A percentile compares a stretch with the other conserved stretches of the same genome.
Evolutionary conservation across 1,140 invertebrate genomes (phyloP).

Genomic region (Helicorthomorpha holstii): DNA sequence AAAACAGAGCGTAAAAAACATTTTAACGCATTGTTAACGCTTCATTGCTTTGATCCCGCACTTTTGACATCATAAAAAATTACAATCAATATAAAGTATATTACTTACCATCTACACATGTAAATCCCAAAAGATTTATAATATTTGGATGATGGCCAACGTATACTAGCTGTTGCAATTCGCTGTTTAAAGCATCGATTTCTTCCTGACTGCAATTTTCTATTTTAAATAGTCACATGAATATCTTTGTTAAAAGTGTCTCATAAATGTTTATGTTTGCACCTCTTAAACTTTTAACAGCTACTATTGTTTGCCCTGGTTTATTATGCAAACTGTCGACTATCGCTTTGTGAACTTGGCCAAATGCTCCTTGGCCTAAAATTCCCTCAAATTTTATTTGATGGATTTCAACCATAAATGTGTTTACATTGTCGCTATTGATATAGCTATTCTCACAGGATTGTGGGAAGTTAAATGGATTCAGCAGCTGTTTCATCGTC

Average conservation of each 20-base stretch:
- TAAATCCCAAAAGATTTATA: slow-evolving; percentile 31
- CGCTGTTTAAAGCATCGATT: slow-evolving; percentile 28
- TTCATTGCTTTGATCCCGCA: too few relatives aligned
- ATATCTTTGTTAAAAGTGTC: background rate
- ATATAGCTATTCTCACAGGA: background rate
- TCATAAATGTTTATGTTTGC: background rate
- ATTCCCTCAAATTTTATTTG: background rate
- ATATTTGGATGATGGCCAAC: slow-evolving; percentile 34
- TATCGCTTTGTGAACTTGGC: background rate
- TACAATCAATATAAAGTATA: too few relatives aligned
- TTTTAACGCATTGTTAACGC: too few relatives aligned
- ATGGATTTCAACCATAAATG: background rate
- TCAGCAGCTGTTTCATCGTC: too few relatives aligned
- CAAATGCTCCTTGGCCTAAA: background rate
- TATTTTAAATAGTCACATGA: background rate
- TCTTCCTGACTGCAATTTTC: slow-evolving; percentile 18
- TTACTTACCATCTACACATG: too few relatives aligned
- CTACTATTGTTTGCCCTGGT: background rate
- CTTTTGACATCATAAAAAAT: too few relatives aligned
- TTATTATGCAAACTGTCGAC: background rate
- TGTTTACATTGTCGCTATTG: background rate
- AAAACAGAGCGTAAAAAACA: too few relatives aligned
- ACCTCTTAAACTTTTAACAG: background rate
- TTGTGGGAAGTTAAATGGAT: too few relatives aligned
- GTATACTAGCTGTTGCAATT: slow-evolving; percentile 32